Base-by-base conservation (phyloP, 35 echinoderm and acorn worm genomes). In the Antedon bifida region DNA sequence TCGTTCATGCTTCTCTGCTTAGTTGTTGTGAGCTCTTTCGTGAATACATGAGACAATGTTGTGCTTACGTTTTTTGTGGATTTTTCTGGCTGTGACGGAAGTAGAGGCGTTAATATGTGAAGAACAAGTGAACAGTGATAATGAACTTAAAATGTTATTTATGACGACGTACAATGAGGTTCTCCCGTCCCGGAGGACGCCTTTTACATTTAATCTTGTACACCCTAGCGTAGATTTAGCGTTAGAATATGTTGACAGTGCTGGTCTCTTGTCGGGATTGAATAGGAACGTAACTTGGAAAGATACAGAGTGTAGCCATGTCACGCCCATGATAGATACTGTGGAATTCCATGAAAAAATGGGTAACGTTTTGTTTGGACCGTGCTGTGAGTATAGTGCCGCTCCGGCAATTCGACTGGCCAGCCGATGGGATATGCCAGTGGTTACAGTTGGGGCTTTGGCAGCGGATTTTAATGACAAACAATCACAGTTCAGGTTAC, bases 401-500 rank as follows among this genome's bases (percentile, higher is more conserved):
- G 42, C 76, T 11, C 87, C 87, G 21, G 75, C 78, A 0, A 12
- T 33, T 0, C 34, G 87, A 31, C 78, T 84, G 34, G 75, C 87
- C 28, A n/a, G 33, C 5, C 87, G 77, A 12, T 89, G 87, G 87
- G 83, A 80, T 56, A 89, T 84, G 30, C 87, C 87, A 30, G 39
- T 89, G 14, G 79, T 89, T 19, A 89, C 87, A 3, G 87, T 78
- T 75, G 87, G 87, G n/a, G 82, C 55, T 38, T 73, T 64, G 26
- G 51, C 51, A 64, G 9, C 51, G 51, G 51, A 64, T 64, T 64
- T 64, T 26, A 26, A 64, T 64, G 19, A 12, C 51, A 64, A 64
- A 64, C 7, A 11, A 64, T 19, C 51, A 21, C 9, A 64, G 26
- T 64, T 16, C 26, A 64, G 23, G 26, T 2, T 64, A 21, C 23